phyloP scores from a whole-genome alignment of 2,888 invertebrate species.

The Tethea ocularis region DNA sequence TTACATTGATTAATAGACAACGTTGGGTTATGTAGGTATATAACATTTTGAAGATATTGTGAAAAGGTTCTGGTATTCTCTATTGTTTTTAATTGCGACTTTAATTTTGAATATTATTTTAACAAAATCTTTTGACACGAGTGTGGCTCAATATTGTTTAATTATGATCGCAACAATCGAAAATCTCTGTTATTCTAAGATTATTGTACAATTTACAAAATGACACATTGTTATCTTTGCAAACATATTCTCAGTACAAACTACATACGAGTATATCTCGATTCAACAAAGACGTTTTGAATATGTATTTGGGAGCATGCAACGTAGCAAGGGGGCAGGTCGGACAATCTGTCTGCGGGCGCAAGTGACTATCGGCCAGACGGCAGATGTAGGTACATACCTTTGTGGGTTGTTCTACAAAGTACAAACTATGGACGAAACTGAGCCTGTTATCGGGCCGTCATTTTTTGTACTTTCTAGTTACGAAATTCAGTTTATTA shows the following conservation, averaged over 20 bases:
- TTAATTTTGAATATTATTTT: neutral
- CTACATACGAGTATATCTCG: neutral
- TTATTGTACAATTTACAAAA: neutral
- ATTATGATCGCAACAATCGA: neutral
- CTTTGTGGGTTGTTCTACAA: no score
- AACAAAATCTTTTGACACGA: neutral
- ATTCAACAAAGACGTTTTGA: neutral
- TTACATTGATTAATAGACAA: conserved; percentile 1
- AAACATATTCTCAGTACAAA: neutral
- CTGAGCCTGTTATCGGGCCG: no score
- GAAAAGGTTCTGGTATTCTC: neutral
- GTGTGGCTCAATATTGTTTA: neutral
- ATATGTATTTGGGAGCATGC: neutral
- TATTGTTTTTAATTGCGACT: neutral
- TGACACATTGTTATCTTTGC: neutral
- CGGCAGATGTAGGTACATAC: neutral
- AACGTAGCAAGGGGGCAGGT: neutral
- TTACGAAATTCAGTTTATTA: no score
- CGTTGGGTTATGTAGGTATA: neutral
- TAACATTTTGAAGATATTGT: neutral
- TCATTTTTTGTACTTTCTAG: no score
- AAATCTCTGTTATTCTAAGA: neutral
- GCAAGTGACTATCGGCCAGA: neutral
- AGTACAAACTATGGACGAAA: no score
- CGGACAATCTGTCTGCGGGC: neutral